Evolutionary conservation across 2,888 invertebrate genomes (phyloP), one percentile per base, ranked within the genome.

Genomic region (Cremastinae sp.): DNA sequence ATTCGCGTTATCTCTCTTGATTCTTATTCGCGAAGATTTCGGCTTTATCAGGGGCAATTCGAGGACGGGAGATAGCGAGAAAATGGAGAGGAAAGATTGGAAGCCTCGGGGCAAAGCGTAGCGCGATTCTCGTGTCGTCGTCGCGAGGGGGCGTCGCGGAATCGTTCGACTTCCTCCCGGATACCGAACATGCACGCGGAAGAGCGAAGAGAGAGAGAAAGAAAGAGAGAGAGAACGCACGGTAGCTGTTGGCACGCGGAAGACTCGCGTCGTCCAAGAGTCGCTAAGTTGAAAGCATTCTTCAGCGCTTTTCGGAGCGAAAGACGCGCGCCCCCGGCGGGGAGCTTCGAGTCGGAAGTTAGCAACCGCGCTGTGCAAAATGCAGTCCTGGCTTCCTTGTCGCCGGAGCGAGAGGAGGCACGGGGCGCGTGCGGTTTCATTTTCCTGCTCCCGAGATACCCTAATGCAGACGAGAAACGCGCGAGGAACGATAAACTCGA

Each of bases 231-330:
- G 9, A 51, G 22, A 20, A 51, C 64, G 5, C 16, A 18, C 12
- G 38, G 41, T 8, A 65, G 38, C 16, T 16, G 16, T 5, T 53
- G 28, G 53, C 28, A 53, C 53, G 54, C 47, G 28, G 51, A 51
- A 28, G 43, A 58, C 43, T 36, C 43, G 28, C 54, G 28, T 34
- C 47, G 59, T 5, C 51, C 28, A 38, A 38, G 45, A 75, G 68
- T 64, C 66, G 59, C 74, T 58, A 76, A 80, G 78, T 78, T 76
- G 58, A 79, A 79, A 79, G 78, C 78, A 80, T 81, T 80, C 75
- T 80, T 78, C 66, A 10, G 64, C 12, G 36, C 34, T 10, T 0
- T 10, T n/a, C 16, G 3, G 22, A 12, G 34, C 4, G 1, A 22
- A 9, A 9, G 41, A 9, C 8, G 41, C 41, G 41, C 41, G 9